These are phyloP conservation scores for Chironomus striatipennis DNA, from an alignment of 1,140 invertebrate species.

Conservation along the genomic window DNA sequence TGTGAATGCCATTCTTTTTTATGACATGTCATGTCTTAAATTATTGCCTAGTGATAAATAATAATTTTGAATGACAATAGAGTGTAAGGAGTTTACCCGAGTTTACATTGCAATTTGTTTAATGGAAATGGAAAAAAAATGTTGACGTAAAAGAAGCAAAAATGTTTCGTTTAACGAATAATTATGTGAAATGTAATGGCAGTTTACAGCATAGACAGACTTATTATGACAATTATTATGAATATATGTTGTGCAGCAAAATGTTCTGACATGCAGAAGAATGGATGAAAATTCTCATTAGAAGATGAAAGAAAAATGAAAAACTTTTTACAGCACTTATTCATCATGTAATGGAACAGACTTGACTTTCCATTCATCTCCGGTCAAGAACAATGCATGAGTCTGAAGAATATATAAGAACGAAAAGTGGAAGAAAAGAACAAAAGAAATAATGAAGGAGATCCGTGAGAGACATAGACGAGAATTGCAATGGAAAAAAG, in stretches of 20 bases:
- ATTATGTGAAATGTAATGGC: neutral
- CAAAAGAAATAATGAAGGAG: neutral
- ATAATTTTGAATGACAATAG: conserved; percentile 10
- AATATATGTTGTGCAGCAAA: neutral
- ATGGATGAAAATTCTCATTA: neutral
- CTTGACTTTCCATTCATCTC: neutral
- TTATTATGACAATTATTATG: neutral
- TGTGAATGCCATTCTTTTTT: neutral
- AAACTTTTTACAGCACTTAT: neutral
- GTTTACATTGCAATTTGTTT: neutral
- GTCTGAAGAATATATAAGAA: neutral
- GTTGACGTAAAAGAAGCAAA: neutral
- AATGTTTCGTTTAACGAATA: neutral
- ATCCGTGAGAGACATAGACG: neutral
- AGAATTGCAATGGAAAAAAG: no score
- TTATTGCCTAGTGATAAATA: neutral
- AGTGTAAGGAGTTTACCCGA: neutral
- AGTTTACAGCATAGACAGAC: neutral
- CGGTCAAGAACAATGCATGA: neutral
- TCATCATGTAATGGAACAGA: no score
- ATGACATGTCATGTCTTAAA: neutral
- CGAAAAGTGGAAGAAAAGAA: neutral
- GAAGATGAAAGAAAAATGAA: no score
- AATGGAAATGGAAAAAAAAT: no score
- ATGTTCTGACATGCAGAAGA: neutral